Conservation (phyloP, 2,113 vertebrate genomes). For the Cyprinodon variegatus region DNA sequence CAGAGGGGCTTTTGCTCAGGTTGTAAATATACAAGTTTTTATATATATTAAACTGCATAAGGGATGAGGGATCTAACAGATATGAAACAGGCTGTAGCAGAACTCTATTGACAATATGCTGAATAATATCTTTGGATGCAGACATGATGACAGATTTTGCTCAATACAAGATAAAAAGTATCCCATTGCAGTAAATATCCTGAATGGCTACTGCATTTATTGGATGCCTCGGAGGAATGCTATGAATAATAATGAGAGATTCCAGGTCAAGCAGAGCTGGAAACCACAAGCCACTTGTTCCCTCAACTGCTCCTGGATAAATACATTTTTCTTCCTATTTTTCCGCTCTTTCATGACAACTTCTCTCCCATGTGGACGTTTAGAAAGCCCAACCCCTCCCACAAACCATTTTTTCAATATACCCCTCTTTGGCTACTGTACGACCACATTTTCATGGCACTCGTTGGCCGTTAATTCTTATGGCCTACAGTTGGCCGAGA, state of each 20-base stretch:
- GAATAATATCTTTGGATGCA: conserved; percentile 36
- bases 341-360: conserved; percentile 57
- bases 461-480: conserved; percentile 54
- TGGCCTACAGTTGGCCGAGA: conserved; percentile 46
- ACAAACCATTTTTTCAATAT: conserved; percentile 16
- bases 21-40: conserved; percentile 65
- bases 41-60: conserved; percentile 17
- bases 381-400: conserved; percentile 14
- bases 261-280: conserved; percentile 36
- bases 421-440: conserved; percentile 63
- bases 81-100: background rate
- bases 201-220: conserved; percentile 54
- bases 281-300: conserved; percentile 55
- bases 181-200: conserved; percentile 47
- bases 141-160: conserved; percentile 28
- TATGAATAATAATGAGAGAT: conserved; percentile 64
- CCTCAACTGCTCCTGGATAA: conserved; percentile 52
- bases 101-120: background rate
- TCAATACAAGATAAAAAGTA: conserved; percentile 34
- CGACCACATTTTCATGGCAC: conserved; percentile 61
- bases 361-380: conserved; percentile 45
- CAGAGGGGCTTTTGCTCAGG: conserved; percentile 49
- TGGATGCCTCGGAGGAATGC: conserved; percentile 55
- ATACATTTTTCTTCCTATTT: conserved; percentile 47
- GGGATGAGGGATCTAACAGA: background rate